Evolutionary conservation across 2,888 invertebrate genomes (phyloP).

Genomic region (Anthophora plumipes): DNA sequence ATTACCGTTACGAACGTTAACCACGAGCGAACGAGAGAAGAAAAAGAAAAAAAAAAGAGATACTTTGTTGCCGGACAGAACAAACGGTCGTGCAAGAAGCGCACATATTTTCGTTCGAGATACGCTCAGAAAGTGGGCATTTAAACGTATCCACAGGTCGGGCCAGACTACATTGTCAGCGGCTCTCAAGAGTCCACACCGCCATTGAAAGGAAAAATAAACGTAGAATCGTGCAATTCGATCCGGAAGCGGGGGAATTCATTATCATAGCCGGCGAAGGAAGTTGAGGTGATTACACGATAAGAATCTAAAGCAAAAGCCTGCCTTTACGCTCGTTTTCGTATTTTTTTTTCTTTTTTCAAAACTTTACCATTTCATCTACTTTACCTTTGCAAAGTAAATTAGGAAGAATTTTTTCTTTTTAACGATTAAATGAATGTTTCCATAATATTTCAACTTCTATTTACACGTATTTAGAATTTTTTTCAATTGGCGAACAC

Average conservation of each 20-base stretch:
- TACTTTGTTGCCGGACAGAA: conserved; percentile 28
- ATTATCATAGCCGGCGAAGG: conserved; percentile 64
- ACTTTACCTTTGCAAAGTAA: no score
- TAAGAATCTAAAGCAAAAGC: conserved; percentile 4
- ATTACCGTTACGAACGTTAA: conserved; percentile 34
- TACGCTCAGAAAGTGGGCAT: conserved; percentile 8
- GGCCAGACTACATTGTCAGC: conserved; percentile 43
- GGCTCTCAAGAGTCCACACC: not conserved
- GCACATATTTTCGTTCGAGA: conserved; percentile 11
- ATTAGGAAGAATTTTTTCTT: no score
- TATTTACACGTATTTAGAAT: no score
- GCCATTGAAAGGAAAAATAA: conserved; percentile 32
- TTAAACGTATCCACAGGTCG: conserved; percentile 32
- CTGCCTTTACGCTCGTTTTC: not conserved
- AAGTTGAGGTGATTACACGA: conserved; percentile 53
- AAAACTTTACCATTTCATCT: not conserved
- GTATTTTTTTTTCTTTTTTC: no score
- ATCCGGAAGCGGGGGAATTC: conserved; percentile 65
- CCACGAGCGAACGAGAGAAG: not conserved
- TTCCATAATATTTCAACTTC: no score
- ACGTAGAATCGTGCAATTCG: conserved; percentile 46
- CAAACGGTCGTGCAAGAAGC: conserved; percentile 1
- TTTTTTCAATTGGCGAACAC: no score
- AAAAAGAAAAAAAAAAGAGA: not conserved
- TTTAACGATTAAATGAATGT: no score